Conservation (phyloP, 2,113 vertebrate species). For the Myotis lucifugus region DNA sequence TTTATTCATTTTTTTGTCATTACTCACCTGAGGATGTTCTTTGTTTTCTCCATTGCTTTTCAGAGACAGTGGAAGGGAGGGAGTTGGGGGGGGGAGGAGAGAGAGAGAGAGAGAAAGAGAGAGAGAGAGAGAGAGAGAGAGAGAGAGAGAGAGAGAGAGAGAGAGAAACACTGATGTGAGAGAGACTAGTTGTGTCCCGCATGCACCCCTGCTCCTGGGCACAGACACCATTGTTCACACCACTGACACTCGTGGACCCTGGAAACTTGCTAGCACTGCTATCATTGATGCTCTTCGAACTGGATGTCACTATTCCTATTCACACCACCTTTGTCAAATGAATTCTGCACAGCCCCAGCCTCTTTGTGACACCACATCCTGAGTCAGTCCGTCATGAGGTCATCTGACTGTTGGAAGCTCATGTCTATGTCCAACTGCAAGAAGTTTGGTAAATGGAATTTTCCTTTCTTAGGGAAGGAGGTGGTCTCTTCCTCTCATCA, state of each 20-base stretch:
- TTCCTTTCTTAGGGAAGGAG: background rate
- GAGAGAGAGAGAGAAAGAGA: no score
- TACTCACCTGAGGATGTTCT: no score
- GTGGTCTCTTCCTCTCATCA: background rate
- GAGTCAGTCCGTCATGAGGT: background rate
- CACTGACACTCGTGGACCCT: accelerated
- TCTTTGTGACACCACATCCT: background rate
- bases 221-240: background rate
- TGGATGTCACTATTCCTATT: no score
- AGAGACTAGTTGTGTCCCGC: no score
- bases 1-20: background rate
- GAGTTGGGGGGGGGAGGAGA: no score
- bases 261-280: accelerated
- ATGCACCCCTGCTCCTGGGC: background rate
- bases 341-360: no score
- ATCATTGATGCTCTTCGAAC: background rate
- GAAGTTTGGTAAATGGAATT: background rate
- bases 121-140: no score
- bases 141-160: no score
- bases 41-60: no score
- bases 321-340: accelerated
- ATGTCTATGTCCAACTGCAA: background rate
- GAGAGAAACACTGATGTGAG: no score
- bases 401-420: background rate
- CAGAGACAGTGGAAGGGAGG: no score